Evolutionary conservation across 2,113 vertebrate species (phyloP), one percentile per base, ranked within the genome.

Genomic region (Mobula birostris): DNA sequence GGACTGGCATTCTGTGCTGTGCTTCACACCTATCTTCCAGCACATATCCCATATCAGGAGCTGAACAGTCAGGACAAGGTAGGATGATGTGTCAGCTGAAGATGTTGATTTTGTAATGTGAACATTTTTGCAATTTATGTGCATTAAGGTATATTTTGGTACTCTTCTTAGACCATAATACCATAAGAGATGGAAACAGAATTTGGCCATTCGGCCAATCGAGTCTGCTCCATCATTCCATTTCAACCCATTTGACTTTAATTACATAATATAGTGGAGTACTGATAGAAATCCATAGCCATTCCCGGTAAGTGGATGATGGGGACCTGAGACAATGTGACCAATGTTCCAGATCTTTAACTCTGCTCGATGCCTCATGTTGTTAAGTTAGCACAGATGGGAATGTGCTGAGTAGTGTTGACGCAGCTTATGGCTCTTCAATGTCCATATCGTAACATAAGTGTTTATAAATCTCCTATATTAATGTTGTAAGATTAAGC

Each of bases 11-110:
- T 99, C 96, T 99, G 98, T 21, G 98, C 98, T 0, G 96, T 99
- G 83, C 98, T 99, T 29, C 98, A 99, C 95, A 99, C 98, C 0
- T 99, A 99, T 94, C 97, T 99, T 92, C 98, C 98, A 0, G 98
- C 98, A 14, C 98, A 99, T 95, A 99, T 99, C 95, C 98, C 98
- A 0, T 99, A 99, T 95, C 98, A 99, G 94, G 98, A 99, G 58
- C 97, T 99, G 91, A 98, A 96, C 95, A 97, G 97, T 95, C 99
- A 98, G 80, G 99, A 99, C 94, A 99, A 99, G 98, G 99, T 97
- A 11, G 61, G 56, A 5, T 56, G 21, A 40, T 92, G 4, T 61
- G 2, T 27, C 17, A 27, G 21, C 32, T 63, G 88, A 32, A 94
- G 56, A n/a, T 56, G 3, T 66, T 82, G 36, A 80, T 21, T n/a